Base-by-base conservation (phyloP, 2,797 vertebrate species). In the Pseudomugil tenellus region DNA sequence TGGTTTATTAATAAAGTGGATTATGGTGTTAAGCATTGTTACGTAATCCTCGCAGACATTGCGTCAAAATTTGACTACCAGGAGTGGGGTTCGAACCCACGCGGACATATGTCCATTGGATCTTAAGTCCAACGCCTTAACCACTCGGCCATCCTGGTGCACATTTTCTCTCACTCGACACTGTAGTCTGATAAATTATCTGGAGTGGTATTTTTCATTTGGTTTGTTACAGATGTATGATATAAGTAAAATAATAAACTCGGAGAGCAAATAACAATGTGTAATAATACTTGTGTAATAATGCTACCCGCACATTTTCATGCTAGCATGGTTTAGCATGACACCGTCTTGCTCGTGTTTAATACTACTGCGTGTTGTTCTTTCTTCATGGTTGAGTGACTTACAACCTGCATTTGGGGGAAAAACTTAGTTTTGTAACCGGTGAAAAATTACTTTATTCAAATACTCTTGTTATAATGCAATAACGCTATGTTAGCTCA, bases 91-190 rank as follows among this genome's bases (percentile, higher is more conserved):
- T 95, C 94, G 94, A 95, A 95, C 94, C 94, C 94, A 95, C 94
- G 93, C 93, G 93, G 94, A 95, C 93, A 94, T 89, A 89, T 86
- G 93, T 94, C 94, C 94, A 95, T 94, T 94, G 94, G 94, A 94
- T 94, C 93, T 94, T 95, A 95, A 95, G 93, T 95, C 94, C 94
- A 95, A 95, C 94, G 94, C 94, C 94, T 95, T 95, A 95, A 95
- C 94, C 94, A 95, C 94, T 95, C 94, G 94, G 94, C 93, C 94
- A 95, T 94, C 94, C 94, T 95, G 94, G 93, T 95, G 0, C n/a
- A 62, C 5, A 74, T 16, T 16, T n/a, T n/a, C n/a, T n/a, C n/a
- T n/a, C n/a, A n/a, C n/a, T n/a, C n/a, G n/a, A n/a, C n/a, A n/a
- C n/a, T n/a, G n/a, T n/a, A n/a, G n/a, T n/a, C n/a, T n/a, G n/a